phyloP scores from a whole-genome alignment of 2,113 vertebrate species.

The Rhinoderma darwinii region DNA sequence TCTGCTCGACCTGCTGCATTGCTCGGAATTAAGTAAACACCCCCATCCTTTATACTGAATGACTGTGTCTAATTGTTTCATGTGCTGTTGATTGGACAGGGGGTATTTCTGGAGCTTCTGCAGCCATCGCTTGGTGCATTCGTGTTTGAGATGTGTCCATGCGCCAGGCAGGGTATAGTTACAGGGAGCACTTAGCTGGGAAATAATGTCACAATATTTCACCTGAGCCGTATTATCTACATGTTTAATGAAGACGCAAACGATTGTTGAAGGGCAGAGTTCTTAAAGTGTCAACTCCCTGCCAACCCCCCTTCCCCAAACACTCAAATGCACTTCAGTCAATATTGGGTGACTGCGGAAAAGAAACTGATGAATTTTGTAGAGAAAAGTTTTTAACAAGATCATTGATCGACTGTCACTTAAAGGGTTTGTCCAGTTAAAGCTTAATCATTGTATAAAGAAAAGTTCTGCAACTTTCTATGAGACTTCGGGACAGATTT shows the following conservation, averaged over 20 bases:
- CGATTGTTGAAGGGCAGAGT: too few species aligned
- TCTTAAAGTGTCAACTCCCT: too few species aligned
- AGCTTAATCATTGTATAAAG: too few species aligned
- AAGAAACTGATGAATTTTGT: too few species aligned
- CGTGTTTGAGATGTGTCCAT: neutral
- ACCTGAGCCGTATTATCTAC: too few species aligned
- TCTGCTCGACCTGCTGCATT: slow-evolving; percentile 14
- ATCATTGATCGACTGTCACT: too few species aligned
- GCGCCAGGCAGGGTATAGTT: neutral
- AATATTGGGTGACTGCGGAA: too few species aligned
- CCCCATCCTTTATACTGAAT: slow-evolving; percentile 5
- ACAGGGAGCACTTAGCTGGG: neutral
- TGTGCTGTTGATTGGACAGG: neutral
- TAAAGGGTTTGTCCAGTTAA: too few species aligned
- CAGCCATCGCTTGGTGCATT: neutral
- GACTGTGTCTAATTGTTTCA: slow-evolving; percentile 10
- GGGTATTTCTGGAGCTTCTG: neutral
- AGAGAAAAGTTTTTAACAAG: too few species aligned
- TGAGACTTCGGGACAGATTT: too few species aligned
- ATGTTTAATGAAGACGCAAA: neutral
- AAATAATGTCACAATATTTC: neutral
- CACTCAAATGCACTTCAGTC: too few species aligned
- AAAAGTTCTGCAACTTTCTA: too few species aligned
- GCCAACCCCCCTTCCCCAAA: neutral
- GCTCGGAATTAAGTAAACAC: slow-evolving; percentile 31